Conservation (phyloP, 2,797 vertebrate genomes). For the Glyptemys insculpta region DNA sequence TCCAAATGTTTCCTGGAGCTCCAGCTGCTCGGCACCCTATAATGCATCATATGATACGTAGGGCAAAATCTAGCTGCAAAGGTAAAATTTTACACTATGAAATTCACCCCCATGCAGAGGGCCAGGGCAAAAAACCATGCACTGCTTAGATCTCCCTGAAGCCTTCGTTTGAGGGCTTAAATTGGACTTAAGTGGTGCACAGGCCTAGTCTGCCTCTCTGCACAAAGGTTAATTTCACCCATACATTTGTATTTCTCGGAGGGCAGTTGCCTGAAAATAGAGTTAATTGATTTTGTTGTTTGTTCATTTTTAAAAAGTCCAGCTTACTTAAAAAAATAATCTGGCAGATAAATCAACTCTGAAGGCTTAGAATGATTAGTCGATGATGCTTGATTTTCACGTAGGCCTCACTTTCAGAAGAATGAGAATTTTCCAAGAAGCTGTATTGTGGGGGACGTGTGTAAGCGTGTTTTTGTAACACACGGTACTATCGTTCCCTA, state of each 20-base stretch:
- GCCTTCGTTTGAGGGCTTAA: not conserved
- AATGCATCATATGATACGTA: not conserved
- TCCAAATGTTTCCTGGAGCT: not conserved
- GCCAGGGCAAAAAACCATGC: not conserved
- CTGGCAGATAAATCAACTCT: not conserved
- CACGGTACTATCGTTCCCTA: accelerated
- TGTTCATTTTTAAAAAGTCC: not conserved
- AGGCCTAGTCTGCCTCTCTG: not conserved
- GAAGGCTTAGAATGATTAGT: not conserved
- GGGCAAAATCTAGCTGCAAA: not conserved
- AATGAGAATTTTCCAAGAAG: not conserved
- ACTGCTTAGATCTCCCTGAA: not conserved
- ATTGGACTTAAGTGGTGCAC: not conserved
- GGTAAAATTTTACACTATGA: not conserved
- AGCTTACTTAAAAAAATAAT: not conserved
- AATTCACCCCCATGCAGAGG: not conserved
- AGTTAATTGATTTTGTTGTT: not conserved
- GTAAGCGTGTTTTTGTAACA: not conserved
- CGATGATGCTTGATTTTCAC: accelerated
- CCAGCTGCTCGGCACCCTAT: not conserved
- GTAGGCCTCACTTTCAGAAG: not conserved
- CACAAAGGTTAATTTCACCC: not conserved
- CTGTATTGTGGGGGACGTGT: not conserved
- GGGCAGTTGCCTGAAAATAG: not conserved
- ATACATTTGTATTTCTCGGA: not conserved